phyloP scores from a whole-genome alignment of 1,140 invertebrate genomes.

The Mercenaria mercenaria region DNA sequence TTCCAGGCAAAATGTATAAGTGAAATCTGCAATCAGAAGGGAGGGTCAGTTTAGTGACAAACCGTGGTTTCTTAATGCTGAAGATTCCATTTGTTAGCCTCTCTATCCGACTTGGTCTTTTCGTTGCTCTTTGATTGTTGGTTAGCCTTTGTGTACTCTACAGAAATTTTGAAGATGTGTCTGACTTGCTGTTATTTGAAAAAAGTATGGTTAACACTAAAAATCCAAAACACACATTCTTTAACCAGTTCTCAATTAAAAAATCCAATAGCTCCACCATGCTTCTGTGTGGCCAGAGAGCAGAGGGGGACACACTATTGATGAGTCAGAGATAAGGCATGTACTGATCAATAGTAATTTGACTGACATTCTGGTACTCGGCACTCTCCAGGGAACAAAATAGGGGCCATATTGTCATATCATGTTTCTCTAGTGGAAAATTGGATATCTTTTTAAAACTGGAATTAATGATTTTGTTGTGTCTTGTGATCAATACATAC shows the following conservation, averaged over 20 bases:
- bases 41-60: no score
- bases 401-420: not conserved
- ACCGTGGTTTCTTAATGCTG: no score
- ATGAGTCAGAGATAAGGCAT: conserved; percentile 18
- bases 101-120: no score
- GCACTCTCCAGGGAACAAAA: conserved; percentile 2
- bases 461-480: not conserved
- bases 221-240: not conserved
- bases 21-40: no score
- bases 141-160: no score
- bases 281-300: no score
- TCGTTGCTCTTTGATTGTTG: no score
- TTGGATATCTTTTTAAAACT: conserved; percentile 19
- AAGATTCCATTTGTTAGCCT: no score
- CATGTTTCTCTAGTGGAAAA: conserved; percentile 2
- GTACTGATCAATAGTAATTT: conserved; percentile 1
- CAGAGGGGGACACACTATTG: no score
- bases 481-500: not conserved
- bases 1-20: no score
- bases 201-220: not conserved
- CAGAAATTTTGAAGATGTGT: no score
- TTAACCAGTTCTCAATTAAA: not conserved
- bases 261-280: not conserved
- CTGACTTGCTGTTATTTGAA: no score
- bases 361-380: not conserved